Evolutionary conservation across 1,140 invertebrate species (phyloP), one percentile per base, ranked within the genome.

Genomic region (Atta colombica): DNA sequence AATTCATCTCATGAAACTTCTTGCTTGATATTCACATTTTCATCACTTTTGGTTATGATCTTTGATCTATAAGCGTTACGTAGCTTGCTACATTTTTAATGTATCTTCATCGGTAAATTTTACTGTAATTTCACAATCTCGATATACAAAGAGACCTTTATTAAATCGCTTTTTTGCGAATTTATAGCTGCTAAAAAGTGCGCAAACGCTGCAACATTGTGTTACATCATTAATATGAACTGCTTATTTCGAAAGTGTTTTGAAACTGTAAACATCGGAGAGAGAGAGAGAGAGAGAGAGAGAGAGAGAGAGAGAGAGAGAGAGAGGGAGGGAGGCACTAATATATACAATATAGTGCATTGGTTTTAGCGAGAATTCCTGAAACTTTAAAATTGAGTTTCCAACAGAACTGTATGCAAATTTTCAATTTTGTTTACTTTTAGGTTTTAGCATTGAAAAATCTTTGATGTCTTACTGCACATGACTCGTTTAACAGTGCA

Each of bases 51-150:
- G 25, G 25, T 18, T 71, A 60, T 28, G 39, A 21, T 25, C 69
- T 84, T 84, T 84, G 80, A 84, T 61, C 55, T 51, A 39, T 14
- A 75, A 84, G 25, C 80, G 51, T 81, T 53, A 69, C n/a, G 45
- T 49, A 60, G 31, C 21, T 45, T n/a, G 68, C 69, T 84, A 63
- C 28, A 61, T 75, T 84, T 82, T 84, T 84, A 84, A 84, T 84
- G 60, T 75, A 63, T n/a, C 55, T 75, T 49, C 39, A 61, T 74
- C 55, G n/a, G 14, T 45, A 53, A 8, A 25, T 84, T 84, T 84
- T 63, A 18, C 25, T 74, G 39, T 51, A 74, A 74, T 84, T 63
- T 75, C 16, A 25, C 28, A 39, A 69, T 80, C 63, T 80, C 16
- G 39, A 51, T 58, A n/a, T 39, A 28, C 18, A 82, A 49, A 74